Conservation (phyloP, 2,113 vertebrate species). For the Charadrius vociferus region DNA sequence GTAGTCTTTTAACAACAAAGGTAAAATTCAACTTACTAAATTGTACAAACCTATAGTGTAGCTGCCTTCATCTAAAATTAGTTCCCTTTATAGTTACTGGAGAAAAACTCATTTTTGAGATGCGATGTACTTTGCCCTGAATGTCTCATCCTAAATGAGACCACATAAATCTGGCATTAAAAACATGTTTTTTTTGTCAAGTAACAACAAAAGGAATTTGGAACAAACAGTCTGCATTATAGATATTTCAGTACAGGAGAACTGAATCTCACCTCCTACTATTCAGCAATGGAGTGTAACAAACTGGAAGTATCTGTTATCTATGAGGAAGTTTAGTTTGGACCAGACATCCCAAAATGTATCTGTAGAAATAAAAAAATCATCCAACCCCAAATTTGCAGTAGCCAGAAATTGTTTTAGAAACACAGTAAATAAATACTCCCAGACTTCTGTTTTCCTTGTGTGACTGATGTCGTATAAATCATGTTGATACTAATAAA, state of each 20-base stretch:
- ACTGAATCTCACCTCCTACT: neutral
- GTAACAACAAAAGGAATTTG: neutral
- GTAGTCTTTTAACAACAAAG: neutral
- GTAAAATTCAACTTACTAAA: neutral
- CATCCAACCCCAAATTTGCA: neutral
- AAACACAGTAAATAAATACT: neutral
- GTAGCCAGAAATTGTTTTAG: neutral
- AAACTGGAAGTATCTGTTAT: neutral
- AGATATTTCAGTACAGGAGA: neutral
- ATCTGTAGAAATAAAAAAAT: neutral
- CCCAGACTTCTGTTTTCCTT: neutral
- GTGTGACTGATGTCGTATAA: neutral
- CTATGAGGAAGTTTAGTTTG: neutral
- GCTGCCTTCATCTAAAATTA: neutral
- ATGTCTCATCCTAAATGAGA: neutral
- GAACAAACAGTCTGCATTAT: neutral
- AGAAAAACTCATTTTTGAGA: neutral
- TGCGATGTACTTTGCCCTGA: neutral
- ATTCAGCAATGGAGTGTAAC: neutral
- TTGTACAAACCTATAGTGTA: neutral
- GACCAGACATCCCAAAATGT: neutral
- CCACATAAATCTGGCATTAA: neutral
- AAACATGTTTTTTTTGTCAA: neutral
- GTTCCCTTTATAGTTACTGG: neutral
- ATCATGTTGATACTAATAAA: neutral